Evolutionary conservation across 2,113 vertebrate species (phyloP), one percentile per base, ranked within the genome.

Genomic region (Rhabdornis inornatus): DNA sequence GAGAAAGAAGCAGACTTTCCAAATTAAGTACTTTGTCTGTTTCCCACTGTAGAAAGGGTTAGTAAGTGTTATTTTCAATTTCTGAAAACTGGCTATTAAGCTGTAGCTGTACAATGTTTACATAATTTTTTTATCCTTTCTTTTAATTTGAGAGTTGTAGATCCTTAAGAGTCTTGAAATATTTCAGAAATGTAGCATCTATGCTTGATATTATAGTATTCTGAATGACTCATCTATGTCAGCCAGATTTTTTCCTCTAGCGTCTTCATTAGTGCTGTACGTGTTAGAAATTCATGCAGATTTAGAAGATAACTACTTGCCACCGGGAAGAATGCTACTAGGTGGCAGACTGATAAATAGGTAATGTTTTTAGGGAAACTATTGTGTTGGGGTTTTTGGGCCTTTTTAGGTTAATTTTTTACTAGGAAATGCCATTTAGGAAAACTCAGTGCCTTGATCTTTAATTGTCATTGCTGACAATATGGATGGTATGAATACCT

Each of bases 341-440:
- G 15, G 3, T 35, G 3, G 3, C 11, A 75, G 31, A 68, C 56
- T 6, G 8, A 49, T 44, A 59, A 81, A 49, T 8, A 45, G 13
- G 5, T 5, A 61, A 24, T 5, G 1, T 13, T 55, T 59, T 68
- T 37, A 63, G 16, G n/a, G 86, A 79, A 90, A 40, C 2, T 49
- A 6, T 27, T 35, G 1, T 4, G 11, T 35, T n/a, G 28, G 33
- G 37, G 3, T 2, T 25, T 70, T 52, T 10, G 11, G 6, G 4
- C 3, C 4, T 33, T 44, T 81, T 71, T 20, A 8, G 1, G 8
- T 57, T 15, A 49, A 10, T 53, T 42, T 56, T 65, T 83, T 79
- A 40, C 15, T 35, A 61, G 20, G 21, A 60, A 49, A 66, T 25
- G 3, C 1, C 4, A 16, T 59, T 85, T 31, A 33, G 35, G 45